Percentiles rank a stretch among this genome's conserved stretches.
Conservation (phyloP, 2,888 invertebrate species). For the Bedellia somnulentella region DNA sequence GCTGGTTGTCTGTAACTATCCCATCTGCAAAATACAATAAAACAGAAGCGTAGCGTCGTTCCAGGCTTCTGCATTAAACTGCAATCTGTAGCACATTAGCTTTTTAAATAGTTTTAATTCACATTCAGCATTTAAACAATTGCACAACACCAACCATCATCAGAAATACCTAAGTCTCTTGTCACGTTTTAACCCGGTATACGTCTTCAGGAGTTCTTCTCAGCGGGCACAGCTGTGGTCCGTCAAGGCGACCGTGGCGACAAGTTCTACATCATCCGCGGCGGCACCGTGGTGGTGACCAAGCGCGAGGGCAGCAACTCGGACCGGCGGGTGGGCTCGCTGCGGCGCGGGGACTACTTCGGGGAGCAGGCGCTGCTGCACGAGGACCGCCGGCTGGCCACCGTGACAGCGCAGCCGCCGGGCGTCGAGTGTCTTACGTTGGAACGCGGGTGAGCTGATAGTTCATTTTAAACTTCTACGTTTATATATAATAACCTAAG, state of each 20-base stretch:
- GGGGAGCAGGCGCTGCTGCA: conserved; percentile 86
- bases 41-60: no score
- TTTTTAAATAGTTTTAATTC: no score
- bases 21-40: no score
- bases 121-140: no score
- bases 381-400: conserved; percentile 86
- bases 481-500: no score
- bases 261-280: conserved; percentile 88
- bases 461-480: background rate
- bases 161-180: no score
- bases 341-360: conserved; percentile 81
- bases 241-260: conserved; percentile 85
- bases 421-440: conserved; percentile 86
- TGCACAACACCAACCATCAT: no score
- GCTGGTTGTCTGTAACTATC: no score
- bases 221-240: conserved; percentile 76
- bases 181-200: no score
- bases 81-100: no score
- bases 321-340: conserved; percentile 68
- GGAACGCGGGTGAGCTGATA: conserved; percentile 70
- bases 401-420: conserved; percentile 82
- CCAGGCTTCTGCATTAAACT: no score
- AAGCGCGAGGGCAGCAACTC: conserved; percentile 63
- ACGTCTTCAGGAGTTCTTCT: conserved; percentile 77
- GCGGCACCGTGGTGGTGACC: conserved; percentile 76